phyloP scores from a whole-genome alignment of 2,888 invertebrate genomes.

The Seira sanloemensis region DNA sequence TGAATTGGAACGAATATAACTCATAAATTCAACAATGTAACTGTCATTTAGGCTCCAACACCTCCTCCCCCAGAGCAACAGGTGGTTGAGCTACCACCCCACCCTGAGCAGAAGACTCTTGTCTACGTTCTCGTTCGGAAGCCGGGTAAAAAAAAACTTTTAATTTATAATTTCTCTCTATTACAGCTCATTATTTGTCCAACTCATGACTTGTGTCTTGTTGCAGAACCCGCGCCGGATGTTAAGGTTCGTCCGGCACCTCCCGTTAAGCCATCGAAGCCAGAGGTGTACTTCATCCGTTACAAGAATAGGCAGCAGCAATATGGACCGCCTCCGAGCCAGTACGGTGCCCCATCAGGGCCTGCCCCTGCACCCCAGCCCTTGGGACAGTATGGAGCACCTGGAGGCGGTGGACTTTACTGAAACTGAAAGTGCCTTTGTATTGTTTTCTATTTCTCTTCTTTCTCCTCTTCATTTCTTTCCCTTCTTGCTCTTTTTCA shows the following conservation, averaged over 20 bases:
- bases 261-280: slow-evolving; percentile 90
- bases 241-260: slow-evolving; percentile 85
- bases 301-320: slow-evolving; percentile 78
- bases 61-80: slow-evolving; percentile 55
- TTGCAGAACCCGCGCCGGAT: slow-evolving; percentile 84
- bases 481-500: neutral
- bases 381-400: slow-evolving; percentile 41
- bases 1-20: neutral
- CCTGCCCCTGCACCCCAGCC: slow-evolving; percentile 45
- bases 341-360: slow-evolving; percentile 50
- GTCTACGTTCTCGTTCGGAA: slow-evolving; percentile 92
- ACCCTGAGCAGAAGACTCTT: slow-evolving; percentile 87
- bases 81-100: slow-evolving; percentile 77
- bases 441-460: neutral
- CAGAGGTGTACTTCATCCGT: slow-evolving; percentile 89
- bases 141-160: slow-evolving; percentile 77
- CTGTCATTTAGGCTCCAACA: too few species aligned
- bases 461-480: neutral
- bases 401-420: slow-evolving; percentile 21
- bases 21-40: neutral
- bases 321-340: slow-evolving; percentile 50
- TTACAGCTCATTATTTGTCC: neutral
- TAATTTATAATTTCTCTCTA: too few species aligned
- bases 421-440: too few species aligned
- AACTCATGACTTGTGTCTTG: neutral